A percentile compares a stretch with the other conserved stretches of the same genome.
phyloP scores from a whole-genome alignment of 2,113 vertebrate genomes.

The Pteruthius melanotis region DNA sequence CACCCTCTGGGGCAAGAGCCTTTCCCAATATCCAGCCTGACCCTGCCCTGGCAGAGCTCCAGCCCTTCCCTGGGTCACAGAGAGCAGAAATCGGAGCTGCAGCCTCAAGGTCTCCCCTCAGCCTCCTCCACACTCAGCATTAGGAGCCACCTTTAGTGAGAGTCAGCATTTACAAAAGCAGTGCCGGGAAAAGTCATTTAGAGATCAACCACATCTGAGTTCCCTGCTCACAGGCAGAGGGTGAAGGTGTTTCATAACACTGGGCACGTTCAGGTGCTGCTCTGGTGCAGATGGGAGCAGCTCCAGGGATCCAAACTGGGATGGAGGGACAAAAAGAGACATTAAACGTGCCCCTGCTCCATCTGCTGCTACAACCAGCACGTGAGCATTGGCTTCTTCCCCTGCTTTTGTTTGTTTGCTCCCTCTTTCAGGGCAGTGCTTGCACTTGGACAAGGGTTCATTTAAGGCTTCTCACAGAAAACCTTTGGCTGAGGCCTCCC shows the following conservation, averaged over 20 bases:
- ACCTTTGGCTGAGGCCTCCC: neutral
- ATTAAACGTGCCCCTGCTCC: rapidly evolving
- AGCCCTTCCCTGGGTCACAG: neutral
- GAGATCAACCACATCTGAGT: neutral
- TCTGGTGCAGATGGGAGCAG: neutral
- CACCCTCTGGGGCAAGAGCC: neutral
- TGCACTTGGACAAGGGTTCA: neutral
- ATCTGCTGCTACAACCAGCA: neutral
- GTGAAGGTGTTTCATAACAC: neutral
- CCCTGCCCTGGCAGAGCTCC: neutral
- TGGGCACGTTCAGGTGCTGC: rapidly evolving
- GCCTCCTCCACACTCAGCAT: neutral
- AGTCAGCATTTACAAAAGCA: neutral
- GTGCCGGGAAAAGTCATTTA: neutral
- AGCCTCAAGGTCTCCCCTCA: neutral
- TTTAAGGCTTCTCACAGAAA: neutral
- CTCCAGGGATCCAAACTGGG: neutral
- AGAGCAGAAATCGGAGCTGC: neutral
- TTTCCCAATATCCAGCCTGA: neutral
- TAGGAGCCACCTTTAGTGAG: neutral
- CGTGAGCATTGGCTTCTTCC: neutral
- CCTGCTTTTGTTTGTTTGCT: neutral
- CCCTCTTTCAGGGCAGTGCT: neutral
- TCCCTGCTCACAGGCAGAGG: neutral
- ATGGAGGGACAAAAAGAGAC: neutral